Evolutionary conservation across 2,113 vertebrate genomes (phyloP).

Genomic region (Barbus barbus): DNA sequence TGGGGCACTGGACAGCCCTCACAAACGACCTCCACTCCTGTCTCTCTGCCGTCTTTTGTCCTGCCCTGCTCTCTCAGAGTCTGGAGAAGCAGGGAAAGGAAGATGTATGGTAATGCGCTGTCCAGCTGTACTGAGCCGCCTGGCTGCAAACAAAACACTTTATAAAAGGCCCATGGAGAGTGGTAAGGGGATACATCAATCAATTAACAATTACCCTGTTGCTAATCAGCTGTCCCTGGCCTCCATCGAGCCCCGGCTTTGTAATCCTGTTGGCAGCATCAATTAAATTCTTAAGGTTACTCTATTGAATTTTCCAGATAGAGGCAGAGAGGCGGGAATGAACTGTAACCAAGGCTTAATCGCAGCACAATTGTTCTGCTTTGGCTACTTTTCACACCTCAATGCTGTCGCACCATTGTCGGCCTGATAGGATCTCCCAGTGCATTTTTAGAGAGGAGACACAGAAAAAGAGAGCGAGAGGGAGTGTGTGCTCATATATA

Average conservation of each 20-base stretch:
- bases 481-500: background rate
- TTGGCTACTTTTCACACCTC: conserved; percentile 54
- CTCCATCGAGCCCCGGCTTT: conserved; percentile 66
- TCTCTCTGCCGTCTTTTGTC: conserved; percentile 66
- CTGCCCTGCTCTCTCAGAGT: conserved; percentile 45
- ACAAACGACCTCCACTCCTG: conserved; percentile 56
- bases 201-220: conserved; percentile 81
- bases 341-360: conserved; percentile 67
- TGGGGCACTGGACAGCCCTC: conserved; percentile 53
- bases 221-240: conserved; percentile 81
- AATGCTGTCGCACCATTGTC: conserved; percentile 37
- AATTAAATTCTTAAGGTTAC: conserved; percentile 83
- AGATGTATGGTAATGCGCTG: conserved; percentile 75
- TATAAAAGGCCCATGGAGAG: conserved; percentile 71
- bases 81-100: conserved; percentile 49
- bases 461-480: conserved; percentile 12
- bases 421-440: conserved; percentile 48
- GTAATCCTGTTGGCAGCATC: conserved; percentile 78
- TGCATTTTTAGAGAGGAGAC: conserved; percentile 42
- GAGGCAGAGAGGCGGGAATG: conserved; percentile 57
- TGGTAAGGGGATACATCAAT: conserved; percentile 79
- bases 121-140: conserved; percentile 61
- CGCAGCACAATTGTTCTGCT: conserved; percentile 60
- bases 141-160: conserved; percentile 72
- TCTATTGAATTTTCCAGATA: conserved; percentile 83